Evolutionary conservation across 2,888 invertebrate species (phyloP), one percentile per base, ranked within the genome.

Genomic region (Hyles lineata): DNA sequence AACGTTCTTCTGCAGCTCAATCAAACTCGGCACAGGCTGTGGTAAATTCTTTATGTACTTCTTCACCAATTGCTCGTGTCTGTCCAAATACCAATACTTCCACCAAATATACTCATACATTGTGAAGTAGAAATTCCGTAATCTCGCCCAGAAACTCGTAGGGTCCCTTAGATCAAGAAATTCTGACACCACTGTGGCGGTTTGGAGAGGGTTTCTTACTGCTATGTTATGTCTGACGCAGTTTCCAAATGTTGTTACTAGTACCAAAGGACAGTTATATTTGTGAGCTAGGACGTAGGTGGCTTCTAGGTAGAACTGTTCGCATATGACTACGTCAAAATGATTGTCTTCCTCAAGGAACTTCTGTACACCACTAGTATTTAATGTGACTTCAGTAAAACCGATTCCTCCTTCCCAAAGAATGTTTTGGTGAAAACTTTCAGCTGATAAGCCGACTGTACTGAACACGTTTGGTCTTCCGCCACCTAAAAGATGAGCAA

Each of bases 221-320:
- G 85, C 77, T 25, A 93, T 84, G 72, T 93, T 93, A 70, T 92
- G 91, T 70, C 89, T 86, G 90, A 93, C 92, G 70, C 92, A 92
- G 74, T 90, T 93, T 2, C 94, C 94, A 75, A 80, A 92, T 0
- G 94, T 92, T 0, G 92, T 91, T 0, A 92, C 84, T 52, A 94
- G 76, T 0, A 86, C 88, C 70, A 95, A 80, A 9, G 94, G 94
- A 5, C 93, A 83, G 1, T 92, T 87, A 75, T 94, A 94, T 80
- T 95, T 95, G 74, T 95, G 87, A 0, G 95, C 92, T 15, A 95
- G 78, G 11, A 89, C 84, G 74, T 92, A 87, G 1, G 90, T 78
- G 4, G 95, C 92, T 81, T 95, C 95, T 84, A 90, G 91, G 74
- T 90, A 93, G 78, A 95, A 95, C 67, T 93, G 90, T 78, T 95